A percentile compares a stretch with the other conserved stretches of the same genome.
These are phyloP conservation scores for Geothlypis trichas DNA, from an alignment of 2,113 vertebrate species.

Conservation along the genomic window DNA sequence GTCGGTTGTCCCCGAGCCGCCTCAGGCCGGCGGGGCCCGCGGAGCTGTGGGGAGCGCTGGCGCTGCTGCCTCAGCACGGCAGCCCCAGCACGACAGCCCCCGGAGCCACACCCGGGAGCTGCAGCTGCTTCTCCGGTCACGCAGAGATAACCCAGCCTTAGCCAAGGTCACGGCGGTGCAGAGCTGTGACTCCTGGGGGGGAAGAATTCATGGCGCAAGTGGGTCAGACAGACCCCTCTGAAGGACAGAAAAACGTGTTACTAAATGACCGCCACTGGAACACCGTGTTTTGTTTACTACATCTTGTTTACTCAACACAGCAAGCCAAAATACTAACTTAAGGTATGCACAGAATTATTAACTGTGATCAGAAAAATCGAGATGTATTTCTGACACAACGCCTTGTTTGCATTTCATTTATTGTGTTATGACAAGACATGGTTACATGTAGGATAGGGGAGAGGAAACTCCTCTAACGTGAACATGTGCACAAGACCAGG, in stretches of 20 bases:
- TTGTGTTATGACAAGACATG: constrained; percentile 27
- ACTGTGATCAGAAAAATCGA: not conserved
- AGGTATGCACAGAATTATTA: not conserved
- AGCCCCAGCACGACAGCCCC: not conserved
- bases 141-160: not conserved
- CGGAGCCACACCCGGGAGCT: not conserved
- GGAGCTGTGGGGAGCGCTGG: not conserved
- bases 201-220: not conserved
- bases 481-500: not conserved
- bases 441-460: constrained; percentile 22
- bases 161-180: not conserved
- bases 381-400: not conserved
- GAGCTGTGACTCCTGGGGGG: not conserved
- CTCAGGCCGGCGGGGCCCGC: not conserved
- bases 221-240: not conserved
- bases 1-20: not conserved
- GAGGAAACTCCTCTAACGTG: not conserved
- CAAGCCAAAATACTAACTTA: not conserved
- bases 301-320: not conserved
- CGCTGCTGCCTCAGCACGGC: not conserved
- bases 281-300: not conserved
- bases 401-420: constrained; percentile 57
- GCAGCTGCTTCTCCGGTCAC: not conserved
- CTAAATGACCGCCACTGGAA: not conserved
- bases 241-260: accelerated